phyloP scores from a whole-genome alignment of 1,140 invertebrate genomes.

The Drosophila kanapiae region DNA sequence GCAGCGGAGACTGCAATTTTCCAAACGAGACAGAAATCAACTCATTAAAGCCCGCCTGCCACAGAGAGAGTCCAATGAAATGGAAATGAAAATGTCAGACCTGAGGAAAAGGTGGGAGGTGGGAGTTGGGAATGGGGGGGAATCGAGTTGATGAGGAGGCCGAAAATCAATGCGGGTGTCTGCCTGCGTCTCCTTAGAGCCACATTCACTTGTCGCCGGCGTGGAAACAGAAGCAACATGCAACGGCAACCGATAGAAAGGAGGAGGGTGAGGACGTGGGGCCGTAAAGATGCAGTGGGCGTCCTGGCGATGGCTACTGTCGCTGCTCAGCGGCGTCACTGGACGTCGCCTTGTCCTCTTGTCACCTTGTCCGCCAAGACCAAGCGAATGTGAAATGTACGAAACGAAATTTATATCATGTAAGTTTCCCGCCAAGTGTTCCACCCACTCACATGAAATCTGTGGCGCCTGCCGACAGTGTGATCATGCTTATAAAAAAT shows the following conservation, averaged over 20 bases:
- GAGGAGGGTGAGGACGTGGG: not conserved
- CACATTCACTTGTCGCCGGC: conserved; percentile 70
- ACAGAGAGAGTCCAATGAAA: conserved; percentile 47
- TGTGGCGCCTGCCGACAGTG: conserved; percentile 10
- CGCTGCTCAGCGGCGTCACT: conserved; percentile 20
- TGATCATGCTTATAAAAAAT: too few species aligned
- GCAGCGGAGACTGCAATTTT: conserved; percentile 36
- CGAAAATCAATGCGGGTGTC: conserved; percentile 73
- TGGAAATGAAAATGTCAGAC: conserved; percentile 41
- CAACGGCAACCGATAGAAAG: conserved; percentile 3
- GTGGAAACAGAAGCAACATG: conserved; percentile 65
- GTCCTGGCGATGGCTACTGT: conserved; percentile 55
- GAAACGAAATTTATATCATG: conserved; percentile 68
- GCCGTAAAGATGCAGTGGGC: conserved; percentile 30
- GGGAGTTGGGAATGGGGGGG: conserved; percentile 1
- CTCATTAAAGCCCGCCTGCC: conserved; percentile 45
- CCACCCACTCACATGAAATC: conserved; percentile 38
- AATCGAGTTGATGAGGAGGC: conserved; percentile 17
- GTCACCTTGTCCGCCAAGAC: not conserved
- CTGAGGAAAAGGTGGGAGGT: conserved; percentile 11
- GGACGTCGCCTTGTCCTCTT: conserved; percentile 2
- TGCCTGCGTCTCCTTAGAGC: conserved; percentile 33
- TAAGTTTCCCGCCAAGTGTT: conserved; percentile 50
- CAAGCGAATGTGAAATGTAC: conserved; percentile 58
- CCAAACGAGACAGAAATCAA: conserved; percentile 52